A percentile compares a stretch with the other conserved stretches of the same genome.
phyloP scores from a whole-genome alignment of 1,140 invertebrate species.

The Drosophila nigromelanica region DNA sequence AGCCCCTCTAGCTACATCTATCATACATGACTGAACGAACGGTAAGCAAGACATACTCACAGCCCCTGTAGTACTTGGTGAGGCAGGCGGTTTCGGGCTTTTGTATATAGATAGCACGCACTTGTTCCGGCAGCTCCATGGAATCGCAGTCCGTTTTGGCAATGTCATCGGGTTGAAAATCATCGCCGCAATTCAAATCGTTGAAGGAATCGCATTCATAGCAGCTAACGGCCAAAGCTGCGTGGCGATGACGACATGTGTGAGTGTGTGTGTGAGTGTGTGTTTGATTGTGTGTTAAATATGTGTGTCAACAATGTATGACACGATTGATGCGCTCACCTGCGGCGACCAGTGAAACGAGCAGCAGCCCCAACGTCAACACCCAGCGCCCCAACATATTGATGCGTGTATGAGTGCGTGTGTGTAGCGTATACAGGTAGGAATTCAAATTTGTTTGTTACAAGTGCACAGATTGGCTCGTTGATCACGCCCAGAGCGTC shows the following conservation, averaged over 20 bases:
- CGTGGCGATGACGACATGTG: conserved; percentile 56
- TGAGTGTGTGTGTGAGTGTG: not conserved
- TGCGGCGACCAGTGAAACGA: conserved; percentile 58
- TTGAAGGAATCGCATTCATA: conserved; percentile 76
- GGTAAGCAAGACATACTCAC: conserved; percentile 48
- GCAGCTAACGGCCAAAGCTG: conserved; percentile 69
- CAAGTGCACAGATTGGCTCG: conserved; percentile 20
- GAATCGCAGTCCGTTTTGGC: conserved; percentile 67
- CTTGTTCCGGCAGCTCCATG: conserved; percentile 53
- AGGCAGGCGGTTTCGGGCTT: conserved; percentile 62
- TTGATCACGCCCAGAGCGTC: conserved; percentile 41
- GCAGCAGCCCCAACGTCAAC: conserved; percentile 60
- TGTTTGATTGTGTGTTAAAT: conserved; percentile 58
- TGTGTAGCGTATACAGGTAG: conserved; percentile 8
- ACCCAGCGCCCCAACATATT: conserved; percentile 39
- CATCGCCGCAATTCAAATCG: conserved; percentile 67
- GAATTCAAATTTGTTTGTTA: conserved; percentile 19
- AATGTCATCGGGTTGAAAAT: conserved; percentile 65
- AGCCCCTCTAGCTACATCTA: conserved; percentile 38
- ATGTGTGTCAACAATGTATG: conserved; percentile 62
- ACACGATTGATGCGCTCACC: conserved; percentile 46
- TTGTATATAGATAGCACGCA: conserved; percentile 28
- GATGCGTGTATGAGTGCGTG: not conserved
- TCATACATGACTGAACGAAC: not conserved
- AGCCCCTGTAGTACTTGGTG: conserved; percentile 63